phyloP scores from a whole-genome alignment of 1,140 invertebrate species.

The Conus betulinus region DNA sequence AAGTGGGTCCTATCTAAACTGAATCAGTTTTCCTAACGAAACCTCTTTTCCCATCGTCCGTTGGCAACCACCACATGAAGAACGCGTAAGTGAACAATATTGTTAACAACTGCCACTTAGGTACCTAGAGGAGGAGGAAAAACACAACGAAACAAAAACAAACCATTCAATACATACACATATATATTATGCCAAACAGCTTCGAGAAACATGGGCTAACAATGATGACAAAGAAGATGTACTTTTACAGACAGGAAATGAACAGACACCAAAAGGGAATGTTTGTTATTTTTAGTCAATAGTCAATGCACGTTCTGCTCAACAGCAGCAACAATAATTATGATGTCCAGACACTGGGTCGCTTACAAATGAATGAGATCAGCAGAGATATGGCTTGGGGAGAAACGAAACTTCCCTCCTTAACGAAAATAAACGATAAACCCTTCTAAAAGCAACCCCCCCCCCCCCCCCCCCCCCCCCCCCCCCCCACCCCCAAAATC shows the following conservation, averaged over 20 bases:
- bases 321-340: conserved; percentile 27
- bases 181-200: not conserved
- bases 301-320: conserved; percentile 28
- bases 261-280: conserved; percentile 23
- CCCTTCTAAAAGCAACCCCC: too few species aligned
- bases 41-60: too few species aligned
- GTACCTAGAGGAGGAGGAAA: too few species aligned
- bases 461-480: too few species aligned
- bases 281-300: not conserved
- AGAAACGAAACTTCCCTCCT: not conserved
- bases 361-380: conserved; percentile 35
- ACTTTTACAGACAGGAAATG: not conserved
- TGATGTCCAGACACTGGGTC: not conserved
- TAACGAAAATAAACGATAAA: not conserved
- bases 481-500: too few species aligned
- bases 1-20: too few species aligned
- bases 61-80: too few species aligned
- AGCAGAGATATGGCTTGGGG: conserved; percentile 36
- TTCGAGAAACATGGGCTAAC: not conserved
- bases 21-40: too few species aligned
- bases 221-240: not conserved
- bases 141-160: too few species aligned
- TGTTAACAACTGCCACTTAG: too few species aligned
- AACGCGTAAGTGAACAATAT: too few species aligned
- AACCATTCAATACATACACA: too few species aligned